A percentile compares a stretch with the other conserved stretches of the same genome.
These are phyloP conservation scores for Campopleginae sp. DNA, from an alignment of 2,888 invertebrate genomes.

Conservation along the genomic window DNA sequence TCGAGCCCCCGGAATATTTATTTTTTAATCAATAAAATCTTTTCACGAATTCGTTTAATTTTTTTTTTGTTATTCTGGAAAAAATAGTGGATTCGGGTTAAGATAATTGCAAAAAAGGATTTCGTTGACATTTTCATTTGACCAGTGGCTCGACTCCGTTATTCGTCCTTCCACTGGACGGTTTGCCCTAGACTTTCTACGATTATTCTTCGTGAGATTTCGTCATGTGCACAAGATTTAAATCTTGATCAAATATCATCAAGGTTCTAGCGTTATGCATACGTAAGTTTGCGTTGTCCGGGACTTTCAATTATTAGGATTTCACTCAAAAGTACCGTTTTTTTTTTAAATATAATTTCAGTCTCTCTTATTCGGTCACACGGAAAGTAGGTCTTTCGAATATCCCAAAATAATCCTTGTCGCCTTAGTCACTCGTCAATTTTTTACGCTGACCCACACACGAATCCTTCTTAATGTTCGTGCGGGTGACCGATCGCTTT, in stretches of 20 bases:
- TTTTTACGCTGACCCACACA: background rate
- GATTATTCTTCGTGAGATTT: background rate
- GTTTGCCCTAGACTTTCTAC: constrained; percentile 1
- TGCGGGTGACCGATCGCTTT: background rate
- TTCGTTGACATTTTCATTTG: too few species aligned
- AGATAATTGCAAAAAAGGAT: too few species aligned
- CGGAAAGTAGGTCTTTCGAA: constrained; percentile 11
- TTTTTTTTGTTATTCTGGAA: too few species aligned
- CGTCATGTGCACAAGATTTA: background rate
- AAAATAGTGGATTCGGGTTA: too few species aligned
- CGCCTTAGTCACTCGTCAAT: background rate
- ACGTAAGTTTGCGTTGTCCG: background rate
- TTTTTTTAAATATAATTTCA: background rate
- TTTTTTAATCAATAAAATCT: too few species aligned
- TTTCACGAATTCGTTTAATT: too few species aligned
- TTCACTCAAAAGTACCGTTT: constrained; percentile 6
- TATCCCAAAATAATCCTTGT: background rate
- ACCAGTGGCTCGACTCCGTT: too few species aligned
- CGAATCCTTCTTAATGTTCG: background rate
- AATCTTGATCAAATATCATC: background rate
- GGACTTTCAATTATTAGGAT: constrained; percentile 1
- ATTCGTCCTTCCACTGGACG: too few species aligned
- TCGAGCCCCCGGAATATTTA: too few species aligned
- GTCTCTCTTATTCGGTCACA: background rate
- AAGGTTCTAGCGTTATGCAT: background rate